Conservation (phyloP, 2,888 invertebrate species). For the Sinohyriopsis cumingii region DNA sequence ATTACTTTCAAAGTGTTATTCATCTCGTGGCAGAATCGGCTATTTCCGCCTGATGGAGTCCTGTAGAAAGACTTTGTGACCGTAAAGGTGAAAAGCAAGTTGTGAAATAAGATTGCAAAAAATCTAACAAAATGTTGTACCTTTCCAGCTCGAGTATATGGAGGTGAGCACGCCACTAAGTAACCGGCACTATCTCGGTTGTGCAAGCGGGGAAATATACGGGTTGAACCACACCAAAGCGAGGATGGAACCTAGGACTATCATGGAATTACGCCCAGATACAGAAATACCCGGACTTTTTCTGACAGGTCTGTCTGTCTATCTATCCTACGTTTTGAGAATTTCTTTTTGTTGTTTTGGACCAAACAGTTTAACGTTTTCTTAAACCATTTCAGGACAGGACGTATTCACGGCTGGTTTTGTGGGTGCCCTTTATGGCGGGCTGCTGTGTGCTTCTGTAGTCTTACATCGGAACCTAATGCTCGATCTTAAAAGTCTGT, state of each 20-base stretch:
- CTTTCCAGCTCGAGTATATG: conserved; percentile 50
- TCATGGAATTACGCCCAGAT: conserved; percentile 56
- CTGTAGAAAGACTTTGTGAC: too few relatives aligned
- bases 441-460: conserved; percentile 53
- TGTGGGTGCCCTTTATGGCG: conserved; percentile 55
- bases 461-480: conserved; percentile 53
- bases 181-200: conserved; percentile 54
- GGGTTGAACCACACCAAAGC: conserved; percentile 54
- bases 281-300: conserved; percentile 65
- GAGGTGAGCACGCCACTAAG: conserved; percentile 55
- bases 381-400: conserved; percentile 41
- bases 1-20: too few relatives aligned
- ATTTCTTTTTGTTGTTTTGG: background rate
- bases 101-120: too few relatives aligned
- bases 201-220: conserved; percentile 55
- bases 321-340: background rate
- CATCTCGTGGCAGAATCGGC: too few relatives aligned
- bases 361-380: background rate
- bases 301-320: conserved; percentile 58
- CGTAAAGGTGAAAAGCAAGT: too few relatives aligned
- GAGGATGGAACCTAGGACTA: conserved; percentile 44
- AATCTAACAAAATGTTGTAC: too few relatives aligned
- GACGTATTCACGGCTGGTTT: conserved; percentile 64
- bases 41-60: too few relatives aligned
- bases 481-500: conserved; percentile 1